Conservation (phyloP, 2,113 vertebrate genomes). For the Spea multiplicata region DNA sequence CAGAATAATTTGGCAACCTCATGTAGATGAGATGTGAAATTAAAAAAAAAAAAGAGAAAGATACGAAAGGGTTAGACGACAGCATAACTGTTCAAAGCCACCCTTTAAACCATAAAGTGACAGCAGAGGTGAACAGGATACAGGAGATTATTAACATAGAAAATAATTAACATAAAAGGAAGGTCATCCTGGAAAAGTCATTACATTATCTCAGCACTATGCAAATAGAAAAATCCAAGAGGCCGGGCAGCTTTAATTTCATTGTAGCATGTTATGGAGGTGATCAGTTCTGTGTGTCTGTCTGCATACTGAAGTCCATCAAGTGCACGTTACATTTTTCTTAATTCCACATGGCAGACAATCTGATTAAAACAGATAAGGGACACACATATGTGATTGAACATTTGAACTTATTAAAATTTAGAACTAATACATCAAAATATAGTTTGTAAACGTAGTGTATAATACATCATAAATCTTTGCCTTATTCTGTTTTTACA, state of each 20-base stretch:
- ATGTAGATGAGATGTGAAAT: constrained; percentile 15
- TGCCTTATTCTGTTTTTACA: too few relatives aligned
- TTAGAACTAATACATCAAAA: too few relatives aligned
- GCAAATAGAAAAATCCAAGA: constrained; percentile 10
- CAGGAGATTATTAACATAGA: constrained; percentile 27
- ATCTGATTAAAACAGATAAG: too few relatives aligned
- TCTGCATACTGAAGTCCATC: too few relatives aligned
- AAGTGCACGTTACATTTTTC: too few relatives aligned
- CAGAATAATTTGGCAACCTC: constrained; percentile 31
- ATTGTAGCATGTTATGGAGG: background rate
- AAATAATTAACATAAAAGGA: constrained; percentile 36
- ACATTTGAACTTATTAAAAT: too few relatives aligned
- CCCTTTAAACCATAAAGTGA: constrained; percentile 29
- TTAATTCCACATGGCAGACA: too few relatives aligned
- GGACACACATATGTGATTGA: too few relatives aligned
- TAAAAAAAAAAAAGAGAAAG: background rate
- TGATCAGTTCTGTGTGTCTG: too few relatives aligned
- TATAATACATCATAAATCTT: too few relatives aligned
- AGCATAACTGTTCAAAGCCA: constrained; percentile 18
- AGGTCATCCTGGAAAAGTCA: constrained; percentile 34
- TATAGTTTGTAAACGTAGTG: too few relatives aligned
- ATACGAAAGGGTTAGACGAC: constrained; percentile 14
- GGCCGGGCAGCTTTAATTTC: background rate
- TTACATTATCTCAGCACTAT: constrained; percentile 26
- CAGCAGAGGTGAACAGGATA: constrained; percentile 29